phyloP scores from a whole-genome alignment of 2,888 invertebrate genomes.

The Yponomeuta sedellus region DNA sequence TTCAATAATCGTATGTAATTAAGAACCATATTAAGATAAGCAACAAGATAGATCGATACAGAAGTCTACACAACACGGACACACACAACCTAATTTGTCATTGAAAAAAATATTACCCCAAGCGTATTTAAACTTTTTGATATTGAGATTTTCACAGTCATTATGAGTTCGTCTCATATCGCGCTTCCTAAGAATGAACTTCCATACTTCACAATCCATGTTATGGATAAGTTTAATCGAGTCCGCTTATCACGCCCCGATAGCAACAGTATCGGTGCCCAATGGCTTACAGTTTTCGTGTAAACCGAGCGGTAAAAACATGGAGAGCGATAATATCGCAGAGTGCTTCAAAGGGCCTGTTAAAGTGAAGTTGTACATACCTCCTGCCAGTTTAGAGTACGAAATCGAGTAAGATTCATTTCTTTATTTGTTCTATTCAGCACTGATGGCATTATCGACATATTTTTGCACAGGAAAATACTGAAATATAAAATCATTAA shows the following conservation, averaged over 20 bases:
- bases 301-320: not conserved
- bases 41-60: not conserved
- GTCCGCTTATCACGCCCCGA: constrained; percentile 5
- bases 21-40: not conserved
- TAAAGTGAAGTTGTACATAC: constrained; percentile 46
- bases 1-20: constrained; percentile 3
- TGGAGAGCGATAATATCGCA: constrained; percentile 38
- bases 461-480: too few relatives aligned
- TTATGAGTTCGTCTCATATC: not conserved
- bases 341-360: constrained; percentile 44
- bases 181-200: not conserved
- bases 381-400: constrained; percentile 31
- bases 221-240: constrained; percentile 13
- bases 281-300: not conserved
- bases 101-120: too few relatives aligned
- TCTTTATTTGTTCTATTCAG: constrained; percentile 13
- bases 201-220: not conserved
- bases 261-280: constrained; percentile 3
- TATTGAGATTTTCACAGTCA: not conserved
- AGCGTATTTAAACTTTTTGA: too few relatives aligned
- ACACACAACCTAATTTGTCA: too few relatives aligned
- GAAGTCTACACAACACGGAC: not conserved
- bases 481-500: too few relatives aligned
- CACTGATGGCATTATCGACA: too few relatives aligned
- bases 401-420: constrained; percentile 48